Conservation (phyloP, 2,113 vertebrate genomes). For the Thamnophis sirtalis region DNA sequence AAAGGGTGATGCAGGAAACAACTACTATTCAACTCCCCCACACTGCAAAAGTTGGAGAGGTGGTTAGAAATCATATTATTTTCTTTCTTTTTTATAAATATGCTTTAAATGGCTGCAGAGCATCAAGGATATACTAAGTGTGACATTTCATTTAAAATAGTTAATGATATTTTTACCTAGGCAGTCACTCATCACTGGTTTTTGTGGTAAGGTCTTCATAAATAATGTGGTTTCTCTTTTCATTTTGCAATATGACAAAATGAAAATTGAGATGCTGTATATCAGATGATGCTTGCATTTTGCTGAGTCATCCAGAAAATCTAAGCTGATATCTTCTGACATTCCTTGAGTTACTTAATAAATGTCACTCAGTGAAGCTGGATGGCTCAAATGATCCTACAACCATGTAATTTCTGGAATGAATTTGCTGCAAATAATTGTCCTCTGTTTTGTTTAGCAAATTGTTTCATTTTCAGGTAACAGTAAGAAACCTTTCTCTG, state of each 20-base stretch:
- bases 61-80: background rate
- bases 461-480: background rate
- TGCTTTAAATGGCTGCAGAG: background rate
- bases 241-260: constrained; percentile 56
- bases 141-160: constrained; percentile 50
- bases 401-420: background rate
- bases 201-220: constrained; percentile 35
- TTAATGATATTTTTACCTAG: constrained; percentile 43
- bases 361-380: constrained; percentile 32
- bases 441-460: background rate
- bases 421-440: background rate
- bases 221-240: constrained; percentile 41
- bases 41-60: background rate
- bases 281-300: constrained; percentile 4
- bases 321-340: constrained; percentile 52
- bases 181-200: constrained; percentile 11
- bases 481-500: background rate
- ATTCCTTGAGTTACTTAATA: constrained; percentile 60
- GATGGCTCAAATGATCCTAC: constrained; percentile 30
- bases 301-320: constrained; percentile 38
- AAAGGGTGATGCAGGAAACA: background rate
- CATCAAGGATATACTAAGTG: constrained; percentile 24
- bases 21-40: background rate
- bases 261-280: constrained; percentile 32
- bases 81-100: constrained; percentile 10